Percentiles rank a stretch among this genome's conserved stretches.
Evolutionary conservation across 2,113 vertebrate genomes (phyloP).

Genomic region (Chaetorhynchus papuensis): DNA sequence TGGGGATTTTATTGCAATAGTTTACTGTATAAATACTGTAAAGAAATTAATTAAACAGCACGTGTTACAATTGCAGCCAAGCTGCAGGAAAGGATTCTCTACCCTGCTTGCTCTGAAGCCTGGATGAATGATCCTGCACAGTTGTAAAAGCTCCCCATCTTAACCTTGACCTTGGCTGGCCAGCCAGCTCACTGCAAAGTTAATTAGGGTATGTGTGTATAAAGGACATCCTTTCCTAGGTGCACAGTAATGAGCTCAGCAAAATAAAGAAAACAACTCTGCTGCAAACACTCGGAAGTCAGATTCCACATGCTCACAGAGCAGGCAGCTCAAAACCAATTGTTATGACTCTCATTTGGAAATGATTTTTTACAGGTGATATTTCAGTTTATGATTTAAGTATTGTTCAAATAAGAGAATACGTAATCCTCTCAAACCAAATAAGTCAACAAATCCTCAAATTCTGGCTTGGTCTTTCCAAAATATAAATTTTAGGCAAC

Average conservation of each 20-base stretch:
- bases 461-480: not conserved
- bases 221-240: not conserved
- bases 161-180: not conserved
- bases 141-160: not conserved
- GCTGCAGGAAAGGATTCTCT: not conserved
- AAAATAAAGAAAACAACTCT: not conserved
- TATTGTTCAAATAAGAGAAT: not conserved
- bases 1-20: not conserved
- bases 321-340: not conserved
- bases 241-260: not conserved
- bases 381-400: not conserved
- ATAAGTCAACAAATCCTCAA: not conserved
- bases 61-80: not conserved
- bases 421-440: not conserved
- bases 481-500: not conserved
- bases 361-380: not conserved
- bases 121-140: not conserved
- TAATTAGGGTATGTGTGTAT: rapidly evolving
- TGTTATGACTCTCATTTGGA: not conserved
- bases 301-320: not conserved
- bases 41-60: not conserved
- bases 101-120: not conserved
- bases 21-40: not conserved
- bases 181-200: not conserved
- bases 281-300: not conserved